Conservation (phyloP, 2,113 vertebrate species). For the Acanthisitta chloris region DNA sequence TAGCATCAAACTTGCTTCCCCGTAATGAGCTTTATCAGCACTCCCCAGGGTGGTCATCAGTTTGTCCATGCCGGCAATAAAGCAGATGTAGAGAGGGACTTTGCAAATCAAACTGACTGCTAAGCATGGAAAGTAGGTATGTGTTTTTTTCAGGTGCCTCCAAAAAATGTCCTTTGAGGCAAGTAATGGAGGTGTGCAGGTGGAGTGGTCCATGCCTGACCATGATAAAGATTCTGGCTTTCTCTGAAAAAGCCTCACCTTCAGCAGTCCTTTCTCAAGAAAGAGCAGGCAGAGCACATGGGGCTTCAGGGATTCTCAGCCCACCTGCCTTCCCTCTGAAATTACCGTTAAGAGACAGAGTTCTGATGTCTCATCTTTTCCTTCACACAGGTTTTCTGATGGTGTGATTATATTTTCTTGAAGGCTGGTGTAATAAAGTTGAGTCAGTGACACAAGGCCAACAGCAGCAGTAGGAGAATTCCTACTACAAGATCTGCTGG, state of each 20-base stretch:
- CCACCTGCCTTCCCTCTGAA: neutral
- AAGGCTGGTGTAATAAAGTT: neutral
- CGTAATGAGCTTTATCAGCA: neutral
- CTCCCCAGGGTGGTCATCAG: fast-evolving
- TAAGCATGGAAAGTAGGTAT: neutral
- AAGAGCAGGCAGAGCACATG: neutral
- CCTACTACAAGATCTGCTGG: neutral
- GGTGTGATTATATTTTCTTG: neutral
- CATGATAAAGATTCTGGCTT: neutral
- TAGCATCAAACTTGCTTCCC: neutral
- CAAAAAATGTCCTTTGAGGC: neutral
- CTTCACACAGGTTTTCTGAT: neutral
- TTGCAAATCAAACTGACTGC: neutral
- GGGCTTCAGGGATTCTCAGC: neutral
- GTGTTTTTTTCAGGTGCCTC: neutral
- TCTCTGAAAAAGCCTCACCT: neutral
- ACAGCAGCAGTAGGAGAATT: neutral
- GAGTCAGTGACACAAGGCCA: neutral
- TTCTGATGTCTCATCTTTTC: neutral
- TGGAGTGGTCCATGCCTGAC: neutral
- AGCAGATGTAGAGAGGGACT: neutral
- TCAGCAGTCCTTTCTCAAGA: neutral
- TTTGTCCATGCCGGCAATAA: neutral
- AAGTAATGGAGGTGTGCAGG: neutral
- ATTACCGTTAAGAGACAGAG: neutral